These are phyloP conservation scores for Corythaixoides concolor DNA, from an alignment of 2,113 vertebrate genomes.

Conservation along the genomic window DNA sequence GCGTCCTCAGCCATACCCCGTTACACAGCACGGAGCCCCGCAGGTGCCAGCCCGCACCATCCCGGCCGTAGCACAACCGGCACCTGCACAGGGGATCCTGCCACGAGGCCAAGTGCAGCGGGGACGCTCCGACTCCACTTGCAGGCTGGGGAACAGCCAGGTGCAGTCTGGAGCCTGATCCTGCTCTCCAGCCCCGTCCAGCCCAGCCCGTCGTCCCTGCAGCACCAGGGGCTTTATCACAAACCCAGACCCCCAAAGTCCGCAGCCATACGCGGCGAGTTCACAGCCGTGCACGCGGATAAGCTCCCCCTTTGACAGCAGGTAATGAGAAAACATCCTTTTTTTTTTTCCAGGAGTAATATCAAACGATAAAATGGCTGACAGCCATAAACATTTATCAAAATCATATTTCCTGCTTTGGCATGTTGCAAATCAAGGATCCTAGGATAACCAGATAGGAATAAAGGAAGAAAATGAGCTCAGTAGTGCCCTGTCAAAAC, in stretches of 20 bases:
- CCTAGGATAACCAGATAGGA: neutral
- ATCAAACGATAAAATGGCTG: constrained; percentile 18
- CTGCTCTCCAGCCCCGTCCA: neutral
- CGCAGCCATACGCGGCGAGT: neutral
- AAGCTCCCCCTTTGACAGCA: neutral
- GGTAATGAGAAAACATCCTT: neutral
- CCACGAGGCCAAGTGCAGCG: accelerated
- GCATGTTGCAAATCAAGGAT: neutral
- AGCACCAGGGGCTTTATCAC: neutral
- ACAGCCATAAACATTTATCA: constrained; percentile 33
- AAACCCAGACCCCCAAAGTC: neutral
- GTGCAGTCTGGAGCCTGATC: neutral
- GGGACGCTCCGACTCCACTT: neutral
- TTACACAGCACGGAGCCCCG: accelerated
- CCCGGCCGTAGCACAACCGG: accelerated
- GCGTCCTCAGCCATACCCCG: too few species aligned
- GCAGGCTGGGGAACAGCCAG: neutral
- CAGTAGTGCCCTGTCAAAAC: neutral
- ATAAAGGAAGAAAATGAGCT: neutral
- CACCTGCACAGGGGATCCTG: accelerated
- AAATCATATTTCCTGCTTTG: neutral
- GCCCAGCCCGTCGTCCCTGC: neutral
- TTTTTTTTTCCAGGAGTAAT: neutral
- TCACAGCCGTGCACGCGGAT: accelerated
- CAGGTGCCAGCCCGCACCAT: neutral